A percentile compares a stretch with the other conserved stretches of the same genome.
These are phyloP conservation scores for Setophaga coronata DNA, from an alignment of 2,113 vertebrate species.

Conservation along the genomic window DNA sequence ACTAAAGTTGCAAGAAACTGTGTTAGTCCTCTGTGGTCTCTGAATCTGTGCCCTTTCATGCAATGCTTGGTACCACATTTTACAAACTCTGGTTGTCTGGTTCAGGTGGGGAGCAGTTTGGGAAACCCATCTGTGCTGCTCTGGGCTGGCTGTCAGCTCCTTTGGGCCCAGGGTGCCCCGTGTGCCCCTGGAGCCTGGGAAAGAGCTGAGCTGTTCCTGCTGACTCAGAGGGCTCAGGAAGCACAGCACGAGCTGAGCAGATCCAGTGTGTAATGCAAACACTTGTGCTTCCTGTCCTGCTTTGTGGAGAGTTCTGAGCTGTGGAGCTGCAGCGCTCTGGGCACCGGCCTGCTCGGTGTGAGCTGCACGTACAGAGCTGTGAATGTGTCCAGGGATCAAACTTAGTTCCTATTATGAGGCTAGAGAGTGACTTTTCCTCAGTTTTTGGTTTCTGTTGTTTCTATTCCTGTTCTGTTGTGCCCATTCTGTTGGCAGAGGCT, in stretches of 20 bases:
- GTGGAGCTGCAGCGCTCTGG: not conserved
- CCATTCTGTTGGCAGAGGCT: not conserved
- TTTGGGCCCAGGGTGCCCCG: not conserved
- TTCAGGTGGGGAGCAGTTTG: not conserved
- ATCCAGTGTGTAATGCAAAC: not conserved
- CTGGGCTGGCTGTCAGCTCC: not conserved
- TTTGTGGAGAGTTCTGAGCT: not conserved
- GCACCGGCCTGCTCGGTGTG: rapidly evolving
- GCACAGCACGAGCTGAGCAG: not conserved
- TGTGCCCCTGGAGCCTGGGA: not conserved
- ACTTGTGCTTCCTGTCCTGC: not conserved
- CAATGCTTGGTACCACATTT: not conserved
- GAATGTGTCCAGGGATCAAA: not conserved
- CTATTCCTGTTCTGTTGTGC: not conserved
- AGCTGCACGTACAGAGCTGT: not conserved
- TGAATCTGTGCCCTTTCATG: not conserved
- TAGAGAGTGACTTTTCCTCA: not conserved
- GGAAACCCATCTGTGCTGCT: not conserved
- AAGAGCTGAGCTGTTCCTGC: not conserved
- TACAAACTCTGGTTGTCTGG: not conserved
- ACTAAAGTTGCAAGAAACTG: not conserved
- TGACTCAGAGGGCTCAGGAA: not conserved
- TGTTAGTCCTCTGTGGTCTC: not conserved
- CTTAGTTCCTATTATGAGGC: not conserved
- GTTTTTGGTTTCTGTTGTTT: not conserved